Conservation (phyloP, 2,113 vertebrate species). For the Mola mola region DNA sequence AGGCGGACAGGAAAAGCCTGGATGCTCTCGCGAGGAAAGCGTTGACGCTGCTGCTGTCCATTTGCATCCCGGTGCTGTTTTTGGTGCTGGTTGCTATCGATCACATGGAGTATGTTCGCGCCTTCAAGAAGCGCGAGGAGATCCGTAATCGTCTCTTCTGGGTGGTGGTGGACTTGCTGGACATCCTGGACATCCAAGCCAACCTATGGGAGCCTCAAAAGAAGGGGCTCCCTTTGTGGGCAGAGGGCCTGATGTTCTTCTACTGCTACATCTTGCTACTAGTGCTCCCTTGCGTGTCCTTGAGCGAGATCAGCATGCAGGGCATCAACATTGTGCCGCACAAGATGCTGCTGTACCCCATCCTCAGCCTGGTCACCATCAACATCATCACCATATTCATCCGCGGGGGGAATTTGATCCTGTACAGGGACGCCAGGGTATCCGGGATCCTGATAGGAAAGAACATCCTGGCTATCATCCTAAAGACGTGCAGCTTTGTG, state of each 20-base stretch:
- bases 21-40: slow-evolving; percentile 82
- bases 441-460: slow-evolving; percentile 84
- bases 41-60: slow-evolving; percentile 79
- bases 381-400: slow-evolving; percentile 84
- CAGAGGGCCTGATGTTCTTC: slow-evolving; percentile 85
- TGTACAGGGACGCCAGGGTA: slow-evolving; percentile 81
- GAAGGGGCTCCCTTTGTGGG: slow-evolving; percentile 84
- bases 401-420: slow-evolving; percentile 82
- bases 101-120: slow-evolving; percentile 84
- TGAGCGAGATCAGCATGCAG: slow-evolving; percentile 87
- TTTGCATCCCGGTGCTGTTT: slow-evolving; percentile 81
- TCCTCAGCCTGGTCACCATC: slow-evolving; percentile 84
- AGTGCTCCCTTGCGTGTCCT: slow-evolving; percentile 83
- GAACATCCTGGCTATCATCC: slow-evolving; percentile 82
- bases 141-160: slow-evolving; percentile 84
- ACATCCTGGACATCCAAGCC: slow-evolving; percentile 84
- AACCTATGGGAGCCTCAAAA: slow-evolving; percentile 86
- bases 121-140: slow-evolving; percentile 84
- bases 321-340: slow-evolving; percentile 85
- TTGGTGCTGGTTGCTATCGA: slow-evolving; percentile 82
- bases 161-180: slow-evolving; percentile 85
- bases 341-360: slow-evolving; percentile 86
- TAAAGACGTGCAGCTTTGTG: slow-evolving; percentile 84
- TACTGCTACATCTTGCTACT: slow-evolving; percentile 86
- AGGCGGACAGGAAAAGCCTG: slow-evolving; percentile 82